Conservation (phyloP, 2,113 vertebrate species). For the Galbula dea region DNA sequence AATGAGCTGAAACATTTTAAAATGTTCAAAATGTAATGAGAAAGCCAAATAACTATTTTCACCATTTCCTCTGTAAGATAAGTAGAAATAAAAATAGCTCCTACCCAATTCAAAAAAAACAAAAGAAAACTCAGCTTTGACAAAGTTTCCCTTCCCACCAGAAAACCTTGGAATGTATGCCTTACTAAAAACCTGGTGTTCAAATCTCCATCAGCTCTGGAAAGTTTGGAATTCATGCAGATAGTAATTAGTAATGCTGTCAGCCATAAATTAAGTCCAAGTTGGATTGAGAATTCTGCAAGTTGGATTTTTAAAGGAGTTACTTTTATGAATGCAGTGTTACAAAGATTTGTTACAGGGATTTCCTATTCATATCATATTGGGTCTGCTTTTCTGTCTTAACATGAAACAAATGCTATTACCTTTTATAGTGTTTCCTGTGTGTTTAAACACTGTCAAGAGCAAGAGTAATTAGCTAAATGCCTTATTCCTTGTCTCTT, state of each 20-base stretch:
- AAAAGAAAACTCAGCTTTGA: not conserved
- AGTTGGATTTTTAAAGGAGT: not conserved
- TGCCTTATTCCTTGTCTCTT: not conserved
- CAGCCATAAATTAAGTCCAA: not conserved
- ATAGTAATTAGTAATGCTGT: conserved; percentile 1
- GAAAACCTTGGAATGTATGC: conserved; percentile 6
- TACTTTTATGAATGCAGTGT: not conserved
- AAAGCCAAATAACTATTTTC: not conserved
- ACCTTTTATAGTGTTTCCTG: not conserved
- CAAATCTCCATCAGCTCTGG: not conserved
- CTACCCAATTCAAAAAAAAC: not conserved
- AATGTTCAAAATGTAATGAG: not conserved
- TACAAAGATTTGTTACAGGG: not conserved
- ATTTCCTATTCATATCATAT: not conserved
- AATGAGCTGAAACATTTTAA: not conserved
- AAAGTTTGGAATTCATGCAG: not conserved
- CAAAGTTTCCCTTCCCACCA: not conserved
- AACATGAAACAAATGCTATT: not conserved
- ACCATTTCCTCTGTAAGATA: not conserved
- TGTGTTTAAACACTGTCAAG: not conserved
- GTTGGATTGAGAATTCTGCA: not conserved
- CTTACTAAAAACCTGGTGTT: not conserved
- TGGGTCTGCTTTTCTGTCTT: not conserved
- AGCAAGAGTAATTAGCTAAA: not conserved
- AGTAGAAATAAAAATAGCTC: not conserved